These are phyloP conservation scores for Aplodontia rufa DNA, from an alignment of 2,113 vertebrate genomes.

Conservation along the genomic window DNA sequence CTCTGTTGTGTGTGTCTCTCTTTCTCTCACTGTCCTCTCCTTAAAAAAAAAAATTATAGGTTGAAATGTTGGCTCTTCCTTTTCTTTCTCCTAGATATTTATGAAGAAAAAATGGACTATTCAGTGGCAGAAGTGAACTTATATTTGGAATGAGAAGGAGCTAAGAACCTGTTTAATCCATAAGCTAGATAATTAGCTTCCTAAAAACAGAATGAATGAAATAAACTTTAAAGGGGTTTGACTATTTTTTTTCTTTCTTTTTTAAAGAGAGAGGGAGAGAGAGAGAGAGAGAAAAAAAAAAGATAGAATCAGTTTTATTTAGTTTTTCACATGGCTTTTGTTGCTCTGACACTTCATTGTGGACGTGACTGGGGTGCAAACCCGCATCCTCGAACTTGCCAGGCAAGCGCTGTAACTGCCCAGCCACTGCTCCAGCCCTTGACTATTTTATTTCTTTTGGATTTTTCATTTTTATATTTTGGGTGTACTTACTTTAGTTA, in stretches of 20 bases:
- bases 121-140: not conserved
- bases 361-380: too few relatives aligned
- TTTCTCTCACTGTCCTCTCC: too few relatives aligned
- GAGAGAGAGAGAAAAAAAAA: too few relatives aligned
- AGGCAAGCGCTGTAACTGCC: too few relatives aligned
- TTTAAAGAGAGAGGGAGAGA: too few relatives aligned
- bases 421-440: too few relatives aligned
- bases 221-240: not conserved
- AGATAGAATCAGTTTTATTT: too few relatives aligned
- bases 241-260: constrained; percentile 30
- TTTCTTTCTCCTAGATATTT: not conserved
- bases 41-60: not conserved
- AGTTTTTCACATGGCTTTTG: too few relatives aligned
- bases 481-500: not conserved
- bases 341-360: too few relatives aligned
- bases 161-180: not conserved
- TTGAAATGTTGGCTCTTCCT: not conserved
- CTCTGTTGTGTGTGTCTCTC: too few relatives aligned
- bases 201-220: not conserved
- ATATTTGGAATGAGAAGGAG: constrained; percentile 6
- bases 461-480: not conserved
- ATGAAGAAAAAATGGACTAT: not conserved
- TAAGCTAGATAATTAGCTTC: not conserved
- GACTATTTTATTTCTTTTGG: constrained; percentile 20
- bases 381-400: too few relatives aligned